Base-by-base conservation (phyloP, 2,888 invertebrate species). In the Apotomis turbidana region DNA sequence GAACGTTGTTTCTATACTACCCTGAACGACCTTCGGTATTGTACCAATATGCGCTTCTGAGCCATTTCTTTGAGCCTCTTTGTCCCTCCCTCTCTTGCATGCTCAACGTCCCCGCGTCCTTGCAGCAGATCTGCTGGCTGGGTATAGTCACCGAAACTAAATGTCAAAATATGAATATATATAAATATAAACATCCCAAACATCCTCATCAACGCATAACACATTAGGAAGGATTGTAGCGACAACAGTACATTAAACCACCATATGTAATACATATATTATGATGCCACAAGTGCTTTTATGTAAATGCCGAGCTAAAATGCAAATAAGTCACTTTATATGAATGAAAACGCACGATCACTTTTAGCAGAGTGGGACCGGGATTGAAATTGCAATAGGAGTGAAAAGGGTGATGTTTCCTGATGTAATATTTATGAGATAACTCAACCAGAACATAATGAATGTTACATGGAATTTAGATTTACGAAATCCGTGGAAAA, bases 271-370 rank as follows among this genome's bases (percentile, higher is more conserved):
- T 10, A 61, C 44, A 15, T 57, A 70, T 44, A 70, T 70, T 64
- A 63, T 64, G 64, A 64, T 64, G 27, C 13, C 51, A 36, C 51
- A 68, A 68, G 71, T 62, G 61, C 67, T 68, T 67, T 71, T 68
- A 71, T 71, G 71, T 61, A 68, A 71, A 71, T 68, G 57, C 38
- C 0, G 51, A 27, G 61, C 67, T 62, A 62, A 71, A 62, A 71
- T 71, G 71, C 67, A 57, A 71, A 68, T 71, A 62, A 71, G 67
- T 68, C 67, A 71, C 71, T 71, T 61, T 71, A 71, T 67, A 71
- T 62, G 61, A 71, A 67, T 62, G 71, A 68, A 71, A 68, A 62
- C 67, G 51, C 71, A 68, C 67, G 67, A 71, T 71, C 67, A 71
- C 62, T 68, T 67, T 60, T 52, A 63, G 58, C 57, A 51, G 55